Conservation (phyloP, 2,113 vertebrate species). For the Cyprinodon brontotheroides region DNA sequence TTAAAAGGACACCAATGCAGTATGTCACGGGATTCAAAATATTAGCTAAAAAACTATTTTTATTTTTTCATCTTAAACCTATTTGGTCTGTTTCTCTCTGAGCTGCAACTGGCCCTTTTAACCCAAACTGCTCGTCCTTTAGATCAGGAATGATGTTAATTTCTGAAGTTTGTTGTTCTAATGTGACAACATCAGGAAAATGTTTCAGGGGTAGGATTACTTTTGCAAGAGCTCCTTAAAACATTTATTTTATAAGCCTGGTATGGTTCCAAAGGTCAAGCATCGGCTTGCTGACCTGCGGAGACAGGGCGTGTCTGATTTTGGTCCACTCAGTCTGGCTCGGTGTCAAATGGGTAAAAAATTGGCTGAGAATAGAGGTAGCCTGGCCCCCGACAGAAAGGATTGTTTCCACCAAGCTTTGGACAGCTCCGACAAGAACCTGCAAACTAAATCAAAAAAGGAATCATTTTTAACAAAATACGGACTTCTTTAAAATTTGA, state of each 20-base stretch:
- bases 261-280: not conserved
- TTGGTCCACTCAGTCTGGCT: conserved; percentile 82
- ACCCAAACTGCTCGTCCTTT: too few relatives aligned
- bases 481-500: not conserved
- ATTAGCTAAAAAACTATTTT: too few relatives aligned
- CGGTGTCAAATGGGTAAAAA: conserved; percentile 79
- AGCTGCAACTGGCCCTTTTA: too few relatives aligned
- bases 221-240: not conserved
- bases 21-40: too few relatives aligned
- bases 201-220: not conserved
- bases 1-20: too few relatives aligned
- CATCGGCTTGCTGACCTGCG: conserved; percentile 79
- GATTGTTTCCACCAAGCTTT: conserved; percentile 81
- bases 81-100: too few relatives aligned
- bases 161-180: not conserved
- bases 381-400: conserved; percentile 72
- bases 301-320: conserved; percentile 83
- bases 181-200: not conserved
- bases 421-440: conserved; percentile 83
- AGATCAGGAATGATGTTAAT: too few relatives aligned
- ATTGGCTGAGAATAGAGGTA: conserved; percentile 73
- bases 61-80: too few relatives aligned
- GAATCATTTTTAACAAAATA: not conserved
- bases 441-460: conserved; percentile 82
- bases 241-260: too few relatives aligned